These are phyloP conservation scores for Frankliniella fusca DNA, from an alignment of 2,888 invertebrate species.

Conservation along the genomic window DNA sequence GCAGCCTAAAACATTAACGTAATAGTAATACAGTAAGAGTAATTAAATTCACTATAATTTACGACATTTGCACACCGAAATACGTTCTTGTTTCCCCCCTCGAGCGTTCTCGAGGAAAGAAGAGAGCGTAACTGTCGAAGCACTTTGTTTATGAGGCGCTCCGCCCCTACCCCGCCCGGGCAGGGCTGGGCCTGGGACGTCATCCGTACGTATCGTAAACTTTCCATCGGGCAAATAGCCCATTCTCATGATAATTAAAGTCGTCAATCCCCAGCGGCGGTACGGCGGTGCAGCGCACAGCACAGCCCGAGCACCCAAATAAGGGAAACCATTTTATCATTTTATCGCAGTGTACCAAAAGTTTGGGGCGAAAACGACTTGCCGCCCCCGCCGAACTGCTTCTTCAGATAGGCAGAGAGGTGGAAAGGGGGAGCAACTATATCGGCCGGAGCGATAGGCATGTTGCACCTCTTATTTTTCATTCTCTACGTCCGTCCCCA, in stretches of 20 bases:
- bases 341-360: neutral
- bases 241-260: conserved; percentile 19
- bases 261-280: neutral
- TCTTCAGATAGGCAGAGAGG: too few species aligned
- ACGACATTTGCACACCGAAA: neutral
- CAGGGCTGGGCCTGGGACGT: too few species aligned
- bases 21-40: too few species aligned
- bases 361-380: neutral
- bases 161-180: neutral
- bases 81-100: neutral
- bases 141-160: neutral
- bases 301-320: neutral
- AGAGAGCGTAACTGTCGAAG: conserved; percentile 6
- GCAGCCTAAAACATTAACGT: neutral
- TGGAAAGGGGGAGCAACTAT: too few species aligned
- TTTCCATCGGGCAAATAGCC: conserved; percentile 16
- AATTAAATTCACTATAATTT: neutral
- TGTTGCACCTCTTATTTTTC: too few species aligned
- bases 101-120: neutral
- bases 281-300: neutral
- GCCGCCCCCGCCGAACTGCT: too few species aligned
- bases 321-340: neutral
- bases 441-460: too few species aligned
- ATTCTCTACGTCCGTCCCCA: too few species aligned
- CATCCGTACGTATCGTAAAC: conserved; percentile 8